Percentiles rank a stretch among this genome's conserved stretches.
These are phyloP conservation scores for Heliconius sara DNA, from an alignment of 2,888 invertebrate species.

Conservation along the genomic window DNA sequence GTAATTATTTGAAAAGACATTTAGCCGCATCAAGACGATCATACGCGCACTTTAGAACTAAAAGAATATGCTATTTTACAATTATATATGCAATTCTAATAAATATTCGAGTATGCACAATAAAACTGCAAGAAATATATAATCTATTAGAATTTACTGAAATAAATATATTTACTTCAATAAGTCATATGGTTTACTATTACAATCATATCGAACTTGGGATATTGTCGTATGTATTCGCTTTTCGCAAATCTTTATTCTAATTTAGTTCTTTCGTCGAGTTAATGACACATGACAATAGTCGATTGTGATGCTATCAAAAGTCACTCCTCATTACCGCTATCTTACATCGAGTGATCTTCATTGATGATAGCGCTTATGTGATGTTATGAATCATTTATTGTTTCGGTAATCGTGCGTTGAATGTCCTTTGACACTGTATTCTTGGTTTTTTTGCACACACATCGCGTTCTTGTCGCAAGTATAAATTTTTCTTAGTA, in stretches of 20 bases:
- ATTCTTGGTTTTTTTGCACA: background rate
- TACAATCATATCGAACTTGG: background rate
- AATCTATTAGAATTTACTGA: background rate
- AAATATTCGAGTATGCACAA: too few relatives aligned
- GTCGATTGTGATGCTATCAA: constrained; percentile 56
- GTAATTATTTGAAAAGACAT: too few relatives aligned
- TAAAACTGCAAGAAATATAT: too few relatives aligned
- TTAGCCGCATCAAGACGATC: too few relatives aligned
- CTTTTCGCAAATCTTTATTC: constrained; percentile 32
- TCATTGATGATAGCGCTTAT: constrained; percentile 56
- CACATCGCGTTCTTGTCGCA: constrained; percentile 10
- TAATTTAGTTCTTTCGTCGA: constrained; percentile 28
- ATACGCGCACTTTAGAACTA: too few relatives aligned
- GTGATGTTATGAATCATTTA: constrained; percentile 59
- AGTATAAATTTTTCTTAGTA: background rate
- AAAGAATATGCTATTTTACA: too few relatives aligned
- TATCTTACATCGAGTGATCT: constrained; percentile 58
- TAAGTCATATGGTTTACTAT: background rate
- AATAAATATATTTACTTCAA: background rate
- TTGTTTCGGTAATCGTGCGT: constrained; percentile 61
- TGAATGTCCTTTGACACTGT: constrained; percentile 58
- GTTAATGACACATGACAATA: constrained; percentile 60
- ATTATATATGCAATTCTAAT: too few relatives aligned
- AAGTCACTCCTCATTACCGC: constrained; percentile 55
- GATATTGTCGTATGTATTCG: constrained; percentile 3